A percentile compares a stretch with the other conserved stretches of the same genome.
Evolutionary conservation across 2,113 vertebrate species (phyloP).

Genomic region (Corydoras sp.): DNA sequence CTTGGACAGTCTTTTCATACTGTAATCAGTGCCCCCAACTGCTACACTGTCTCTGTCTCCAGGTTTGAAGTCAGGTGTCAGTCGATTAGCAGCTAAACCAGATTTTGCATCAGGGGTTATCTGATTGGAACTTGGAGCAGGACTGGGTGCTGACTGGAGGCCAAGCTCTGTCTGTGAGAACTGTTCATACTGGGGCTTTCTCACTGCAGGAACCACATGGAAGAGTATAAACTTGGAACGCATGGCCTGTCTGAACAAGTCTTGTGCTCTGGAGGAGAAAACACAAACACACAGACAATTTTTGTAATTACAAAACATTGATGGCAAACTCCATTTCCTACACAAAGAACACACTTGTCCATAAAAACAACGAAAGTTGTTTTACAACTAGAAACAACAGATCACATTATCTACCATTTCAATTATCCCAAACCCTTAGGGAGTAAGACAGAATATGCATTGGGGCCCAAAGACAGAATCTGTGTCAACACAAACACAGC

Average conservation of each 20-base stretch:
- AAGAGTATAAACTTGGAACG: constrained; percentile 83
- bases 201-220: constrained; percentile 84
- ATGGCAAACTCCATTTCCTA: not conserved
- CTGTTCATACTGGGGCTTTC: constrained; percentile 82
- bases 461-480: constrained; percentile 22
- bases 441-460: constrained; percentile 31
- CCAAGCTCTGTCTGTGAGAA: constrained; percentile 73
- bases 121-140: not conserved
- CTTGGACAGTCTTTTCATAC: constrained; percentile 59
- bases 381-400: constrained; percentile 37
- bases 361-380: constrained; percentile 27
- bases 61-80: constrained; percentile 64
- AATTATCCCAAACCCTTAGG: constrained; percentile 39
- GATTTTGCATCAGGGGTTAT: not conserved
- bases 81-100: constrained; percentile 46
- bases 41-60: constrained; percentile 59
- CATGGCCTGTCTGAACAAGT: constrained; percentile 94
- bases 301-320: constrained; percentile 9
- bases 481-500: constrained; percentile 11
- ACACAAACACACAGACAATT: constrained; percentile 17
- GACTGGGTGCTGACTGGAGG: constrained; percentile 32
- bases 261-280: constrained; percentile 79
- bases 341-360: constrained; percentile 16
- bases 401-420: constrained; percentile 45
- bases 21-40: constrained; percentile 54